Evolutionary conservation across 2,113 vertebrate species (phyloP).

Genomic region (Nibea albiflora): DNA sequence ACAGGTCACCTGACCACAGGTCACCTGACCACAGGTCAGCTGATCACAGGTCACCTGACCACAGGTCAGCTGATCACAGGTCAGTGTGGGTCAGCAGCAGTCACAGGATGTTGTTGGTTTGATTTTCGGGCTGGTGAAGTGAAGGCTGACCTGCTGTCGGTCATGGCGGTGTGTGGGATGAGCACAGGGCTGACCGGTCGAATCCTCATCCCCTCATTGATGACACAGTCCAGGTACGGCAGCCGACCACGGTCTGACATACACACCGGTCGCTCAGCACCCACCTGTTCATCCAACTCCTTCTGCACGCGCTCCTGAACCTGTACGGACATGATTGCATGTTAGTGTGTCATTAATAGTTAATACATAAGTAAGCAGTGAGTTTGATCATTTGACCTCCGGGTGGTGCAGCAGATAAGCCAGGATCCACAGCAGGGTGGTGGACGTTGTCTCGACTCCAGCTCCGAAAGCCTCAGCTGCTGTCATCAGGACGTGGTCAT

Average conservation of each 20-base stretch:
- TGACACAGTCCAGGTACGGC: slow-evolving; percentile 82
- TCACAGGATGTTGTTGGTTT: no score
- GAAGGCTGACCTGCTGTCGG: slow-evolving; percentile 72
- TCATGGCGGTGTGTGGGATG: slow-evolving; percentile 84
- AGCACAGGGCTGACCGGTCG: slow-evolving; percentile 84
- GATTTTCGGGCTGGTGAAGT: no score
- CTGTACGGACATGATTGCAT: slow-evolving; percentile 48
- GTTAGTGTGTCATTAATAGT: no score
- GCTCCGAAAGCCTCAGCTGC: slow-evolving; percentile 81
- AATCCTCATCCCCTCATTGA: slow-evolving; percentile 86
- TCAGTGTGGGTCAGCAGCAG: no score
- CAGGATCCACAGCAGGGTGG: slow-evolving; percentile 84
- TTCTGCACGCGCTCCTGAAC: slow-evolving; percentile 81
- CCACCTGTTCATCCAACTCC: slow-evolving; percentile 84
- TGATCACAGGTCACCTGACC: no score
- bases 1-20: no score
- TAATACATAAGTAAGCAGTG: no score
- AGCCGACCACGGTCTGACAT: slow-evolving; percentile 76
- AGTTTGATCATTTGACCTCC: slow-evolving; percentile 38
- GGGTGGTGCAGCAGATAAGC: slow-evolving; percentile 83
- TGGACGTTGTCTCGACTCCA: slow-evolving; percentile 84
- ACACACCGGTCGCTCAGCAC: slow-evolving; percentile 63
- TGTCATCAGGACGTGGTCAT: slow-evolving; percentile 86
- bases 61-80: no score
- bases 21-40: no score